phyloP scores from a whole-genome alignment of 30 jellyfish, hydroid and myxozoan genomes.

The Sanderia malayensis region DNA sequence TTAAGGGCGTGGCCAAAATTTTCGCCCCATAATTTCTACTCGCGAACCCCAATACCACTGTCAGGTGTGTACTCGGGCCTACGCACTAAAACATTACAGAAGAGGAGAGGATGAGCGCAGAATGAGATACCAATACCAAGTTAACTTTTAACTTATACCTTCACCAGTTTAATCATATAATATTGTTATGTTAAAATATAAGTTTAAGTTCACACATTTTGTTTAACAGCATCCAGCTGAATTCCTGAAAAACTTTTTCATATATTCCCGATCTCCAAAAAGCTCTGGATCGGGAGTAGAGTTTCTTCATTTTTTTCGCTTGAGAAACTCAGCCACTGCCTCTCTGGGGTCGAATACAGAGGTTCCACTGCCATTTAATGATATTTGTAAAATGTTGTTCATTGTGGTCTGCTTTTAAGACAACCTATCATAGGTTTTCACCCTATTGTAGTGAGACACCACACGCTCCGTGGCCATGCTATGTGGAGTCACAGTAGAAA shows the following conservation, averaged over 20 bases:
- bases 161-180: too few relatives aligned
- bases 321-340: constrained; percentile 8
- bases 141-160: too few relatives aligned
- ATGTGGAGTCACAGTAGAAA: constrained; percentile 13
- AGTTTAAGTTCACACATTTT: too few relatives aligned
- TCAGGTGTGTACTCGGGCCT: too few relatives aligned
- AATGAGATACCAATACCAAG: too few relatives aligned
- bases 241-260: constrained; percentile 9
- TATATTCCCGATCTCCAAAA: constrained; percentile 9
- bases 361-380: constrained; percentile 9
- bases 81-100: too few relatives aligned
- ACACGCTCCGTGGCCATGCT: constrained; percentile 25
- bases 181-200: too few relatives aligned
- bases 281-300: constrained; percentile 20
- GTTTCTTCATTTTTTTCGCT: constrained; percentile 5
- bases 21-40: too few relatives aligned
- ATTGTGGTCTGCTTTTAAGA: constrained; percentile 12
- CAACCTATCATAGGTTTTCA: constrained; percentile 14
- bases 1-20: too few relatives aligned
- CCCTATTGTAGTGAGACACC: constrained; percentile 25
- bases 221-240: constrained; percentile 29
- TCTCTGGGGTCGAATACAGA: constrained; percentile 13
- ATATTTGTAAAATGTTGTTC: constrained; percentile 11
- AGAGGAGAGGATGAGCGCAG: too few relatives aligned
- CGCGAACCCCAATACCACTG: too few relatives aligned